Evolutionary conservation across 2,797 vertebrate species (phyloP), one percentile per base, ranked within the genome.

Genomic region (Corythornis leucogaster): DNA sequence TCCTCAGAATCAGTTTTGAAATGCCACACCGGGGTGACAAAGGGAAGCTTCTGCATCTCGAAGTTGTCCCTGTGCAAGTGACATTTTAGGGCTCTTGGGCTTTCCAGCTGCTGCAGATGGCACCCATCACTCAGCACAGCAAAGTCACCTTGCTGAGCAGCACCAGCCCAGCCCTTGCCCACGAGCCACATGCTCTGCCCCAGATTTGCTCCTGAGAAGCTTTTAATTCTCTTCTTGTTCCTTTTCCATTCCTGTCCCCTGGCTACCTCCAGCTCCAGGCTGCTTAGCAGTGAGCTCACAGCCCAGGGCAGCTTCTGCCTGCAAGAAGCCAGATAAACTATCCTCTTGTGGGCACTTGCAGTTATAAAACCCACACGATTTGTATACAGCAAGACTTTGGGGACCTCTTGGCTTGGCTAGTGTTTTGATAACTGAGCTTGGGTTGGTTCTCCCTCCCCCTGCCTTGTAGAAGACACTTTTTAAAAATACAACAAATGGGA

Each of bases 1-100:
- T 33, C 8, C 48, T 45, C 22, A 1, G 9, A 5, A 8, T 38
- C 31, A 22, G 57, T 55, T 63, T 35, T 26, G 43, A 67, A 77
- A 20, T 55, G 59, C 24, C 22, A 45, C 5, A 0, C 5, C 0
- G 0, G 0, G 0, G 40, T 61, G 69, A 16, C 2, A 2, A 70
- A 77, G 19, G 24, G 31, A 22, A 48, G 40, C 48, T 74, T 63
- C 48, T 54, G n/a, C 62, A 53, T 42, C 80, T 85, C 33, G 14
- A 59, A 42, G 11, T 8, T 43, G 45, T 57, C 61, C 68, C 64
- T 3, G 19, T 28, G 40, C 28, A 35, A 59, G 73, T 2, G 25
- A 24, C 45, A 7, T 57, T 82, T 68, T 8, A 4, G 19, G 45
- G 67, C 21, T 3, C 67, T 28, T 5, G 5, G 66, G 33, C 40